These are phyloP conservation scores for Trachelus troglodyta DNA, from an alignment of 2,888 invertebrate genomes.

Conservation along the genomic window DNA sequence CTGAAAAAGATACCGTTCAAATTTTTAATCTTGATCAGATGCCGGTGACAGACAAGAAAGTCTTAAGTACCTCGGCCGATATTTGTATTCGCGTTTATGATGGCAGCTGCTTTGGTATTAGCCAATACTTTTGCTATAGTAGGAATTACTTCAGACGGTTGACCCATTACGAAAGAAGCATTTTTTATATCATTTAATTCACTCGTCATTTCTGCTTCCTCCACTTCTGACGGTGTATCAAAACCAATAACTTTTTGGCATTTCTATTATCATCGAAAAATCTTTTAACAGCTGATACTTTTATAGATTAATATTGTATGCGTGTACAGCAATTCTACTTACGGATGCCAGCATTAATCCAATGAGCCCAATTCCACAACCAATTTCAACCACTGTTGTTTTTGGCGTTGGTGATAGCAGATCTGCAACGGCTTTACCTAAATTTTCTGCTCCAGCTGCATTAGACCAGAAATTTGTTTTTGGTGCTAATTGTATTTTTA, in stretches of 20 bases:
- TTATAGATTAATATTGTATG: not conserved
- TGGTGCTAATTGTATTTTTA: constrained; percentile 60
- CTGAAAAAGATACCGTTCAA: constrained; percentile 36
- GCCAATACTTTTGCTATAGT: constrained; percentile 48
- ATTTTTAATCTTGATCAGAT: not conserved
- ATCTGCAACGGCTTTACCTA: constrained; percentile 53
- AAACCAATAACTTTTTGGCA: constrained; percentile 60
- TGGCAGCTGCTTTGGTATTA: constrained; percentile 50
- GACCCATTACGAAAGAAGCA: constrained; percentile 58
- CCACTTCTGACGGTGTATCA: constrained; percentile 58
- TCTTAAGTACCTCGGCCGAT: constrained; percentile 52
- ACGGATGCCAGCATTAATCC: constrained; percentile 60
- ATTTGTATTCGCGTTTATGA: constrained; percentile 58
- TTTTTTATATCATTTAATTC: constrained; percentile 61
- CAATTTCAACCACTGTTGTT: constrained; percentile 58
- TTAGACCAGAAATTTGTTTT: constrained; percentile 63
- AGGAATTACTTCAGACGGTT: constrained; percentile 50
- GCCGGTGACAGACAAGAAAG: not conserved
- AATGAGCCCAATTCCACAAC: constrained; percentile 61
- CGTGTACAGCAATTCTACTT: constrained; percentile 28
- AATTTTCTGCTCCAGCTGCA: constrained; percentile 55
- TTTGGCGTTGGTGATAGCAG: constrained; percentile 48
- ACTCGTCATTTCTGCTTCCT: constrained; percentile 62
- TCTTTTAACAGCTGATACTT: not conserved
- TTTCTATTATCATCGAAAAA: constrained; percentile 41